phyloP scores from a whole-genome alignment of 2,888 invertebrate species.

The Spodoptera picta region DNA sequence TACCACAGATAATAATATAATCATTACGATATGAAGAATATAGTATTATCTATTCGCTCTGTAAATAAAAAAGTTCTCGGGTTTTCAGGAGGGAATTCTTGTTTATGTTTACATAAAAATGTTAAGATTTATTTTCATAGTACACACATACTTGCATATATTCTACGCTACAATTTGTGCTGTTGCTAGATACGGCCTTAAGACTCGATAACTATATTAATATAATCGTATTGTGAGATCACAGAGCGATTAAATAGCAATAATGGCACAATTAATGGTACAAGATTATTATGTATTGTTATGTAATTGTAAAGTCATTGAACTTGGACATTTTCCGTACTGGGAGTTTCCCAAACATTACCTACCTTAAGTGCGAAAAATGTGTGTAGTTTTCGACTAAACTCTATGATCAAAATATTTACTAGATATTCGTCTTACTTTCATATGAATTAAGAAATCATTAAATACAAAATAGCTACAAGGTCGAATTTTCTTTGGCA shows the following conservation, averaged over 20 bases:
- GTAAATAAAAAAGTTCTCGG: not conserved
- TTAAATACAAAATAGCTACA: not conserved
- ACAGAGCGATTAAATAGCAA: conserved; percentile 17
- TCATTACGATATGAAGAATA: no score
- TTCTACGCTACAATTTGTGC: not conserved
- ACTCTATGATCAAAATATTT: no score
- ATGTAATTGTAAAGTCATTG: conserved; percentile 25
- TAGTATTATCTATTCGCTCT: not conserved
- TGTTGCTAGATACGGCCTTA: conserved; percentile 1
- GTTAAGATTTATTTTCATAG: not conserved
- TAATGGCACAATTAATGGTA: not conserved
- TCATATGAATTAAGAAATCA: no score
- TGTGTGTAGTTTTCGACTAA: no score
- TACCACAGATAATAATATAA: not conserved
- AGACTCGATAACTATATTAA: conserved; percentile 19
- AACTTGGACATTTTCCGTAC: conserved; percentile 25
- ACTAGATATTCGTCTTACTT: no score
- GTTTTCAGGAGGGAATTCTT: not conserved
- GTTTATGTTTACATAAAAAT: no score
- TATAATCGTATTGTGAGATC: conserved; percentile 1
- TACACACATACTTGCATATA: not conserved
- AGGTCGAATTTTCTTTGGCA: conserved; percentile 60
- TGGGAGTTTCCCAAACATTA: no score
- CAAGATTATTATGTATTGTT: conserved; percentile 5
- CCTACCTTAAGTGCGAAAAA: no score